Percentiles rank a stretch among this genome's conserved stretches.
phyloP scores from a whole-genome alignment of 1,140 invertebrate species.

The Dinoponera quadriceps region DNA sequence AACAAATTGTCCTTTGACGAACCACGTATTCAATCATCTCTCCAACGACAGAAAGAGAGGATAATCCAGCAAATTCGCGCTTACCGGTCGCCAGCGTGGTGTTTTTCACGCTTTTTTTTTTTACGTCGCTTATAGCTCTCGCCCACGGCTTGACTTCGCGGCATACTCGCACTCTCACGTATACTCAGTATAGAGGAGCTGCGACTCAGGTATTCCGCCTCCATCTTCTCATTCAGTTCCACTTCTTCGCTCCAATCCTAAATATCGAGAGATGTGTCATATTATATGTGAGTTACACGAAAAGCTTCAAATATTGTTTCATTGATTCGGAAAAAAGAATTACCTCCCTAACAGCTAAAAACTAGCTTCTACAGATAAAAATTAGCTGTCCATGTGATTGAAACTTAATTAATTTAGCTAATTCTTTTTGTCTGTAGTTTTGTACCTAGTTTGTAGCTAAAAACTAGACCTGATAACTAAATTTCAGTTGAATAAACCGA shows the following conservation, averaged over 20 bases:
- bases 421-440: no score
- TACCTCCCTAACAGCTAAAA: no score
- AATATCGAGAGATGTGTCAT: slow-evolving; percentile 26
- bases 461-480: no score
- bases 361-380: no score
- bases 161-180: slow-evolving; percentile 81
- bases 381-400: no score
- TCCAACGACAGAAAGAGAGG: background rate
- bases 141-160: slow-evolving; percentile 70
- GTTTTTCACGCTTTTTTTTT: slow-evolving; percentile 78
- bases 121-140: slow-evolving; percentile 69
- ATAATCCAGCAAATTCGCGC: background rate
- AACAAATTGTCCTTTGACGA: background rate
- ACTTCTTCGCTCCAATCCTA: slow-evolving; percentile 88
- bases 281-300: background rate
- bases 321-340: no score
- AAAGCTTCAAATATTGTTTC: slow-evolving; percentile 2
- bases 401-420: no score
- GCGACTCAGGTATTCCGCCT: slow-evolving; percentile 85
- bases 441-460: no score
- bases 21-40: background rate
- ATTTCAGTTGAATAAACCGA: no score
- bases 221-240: slow-evolving; percentile 84
- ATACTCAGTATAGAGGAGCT: slow-evolving; percentile 87
- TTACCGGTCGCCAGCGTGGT: slow-evolving; percentile 78